Conservation (phyloP, 2,888 invertebrate species). For the Harpalus rubripes region DNA sequence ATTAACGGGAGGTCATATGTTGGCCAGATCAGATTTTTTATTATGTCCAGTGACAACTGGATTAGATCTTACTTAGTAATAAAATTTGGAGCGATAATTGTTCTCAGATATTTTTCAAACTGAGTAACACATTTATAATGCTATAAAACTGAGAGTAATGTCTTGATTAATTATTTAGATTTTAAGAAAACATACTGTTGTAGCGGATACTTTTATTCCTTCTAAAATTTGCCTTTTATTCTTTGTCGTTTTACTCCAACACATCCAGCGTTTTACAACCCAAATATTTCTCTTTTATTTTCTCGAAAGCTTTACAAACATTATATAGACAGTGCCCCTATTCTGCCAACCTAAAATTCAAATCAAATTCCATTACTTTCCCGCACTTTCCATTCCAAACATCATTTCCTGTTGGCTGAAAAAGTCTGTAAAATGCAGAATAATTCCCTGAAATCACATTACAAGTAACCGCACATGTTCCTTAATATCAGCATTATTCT, state of each 20-base stretch:
- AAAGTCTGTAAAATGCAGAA: conserved; percentile 28
- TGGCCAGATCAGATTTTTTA: too few relatives aligned
- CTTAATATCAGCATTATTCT: conserved; percentile 39
- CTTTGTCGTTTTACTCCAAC: not conserved
- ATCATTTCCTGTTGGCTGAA: conserved; percentile 7
- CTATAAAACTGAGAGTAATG: too few relatives aligned
- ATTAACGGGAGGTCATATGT: too few relatives aligned
- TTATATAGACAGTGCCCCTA: conserved; percentile 17
- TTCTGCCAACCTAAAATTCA: conserved; percentile 19
- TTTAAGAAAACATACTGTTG: too few relatives aligned
- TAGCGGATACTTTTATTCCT: not conserved
- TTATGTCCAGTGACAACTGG: too few relatives aligned
- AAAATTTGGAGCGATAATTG: too few relatives aligned
- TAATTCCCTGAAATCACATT: conserved; percentile 47
- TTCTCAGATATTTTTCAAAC: too few relatives aligned
- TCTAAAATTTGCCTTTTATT: not conserved
- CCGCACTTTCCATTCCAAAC: conserved; percentile 8
- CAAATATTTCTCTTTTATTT: conserved; percentile 17
- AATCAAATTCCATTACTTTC: conserved; percentile 34
- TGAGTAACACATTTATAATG: too few relatives aligned
- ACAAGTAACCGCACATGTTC: conserved; percentile 42
- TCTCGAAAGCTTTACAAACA: conserved; percentile 17
- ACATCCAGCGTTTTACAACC: not conserved
- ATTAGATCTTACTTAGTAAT: too few relatives aligned
- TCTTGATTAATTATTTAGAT: too few relatives aligned